These are phyloP conservation scores for Himalopsyche anomala DNA, from an alignment of 2,888 invertebrate genomes.

Conservation along the genomic window DNA sequence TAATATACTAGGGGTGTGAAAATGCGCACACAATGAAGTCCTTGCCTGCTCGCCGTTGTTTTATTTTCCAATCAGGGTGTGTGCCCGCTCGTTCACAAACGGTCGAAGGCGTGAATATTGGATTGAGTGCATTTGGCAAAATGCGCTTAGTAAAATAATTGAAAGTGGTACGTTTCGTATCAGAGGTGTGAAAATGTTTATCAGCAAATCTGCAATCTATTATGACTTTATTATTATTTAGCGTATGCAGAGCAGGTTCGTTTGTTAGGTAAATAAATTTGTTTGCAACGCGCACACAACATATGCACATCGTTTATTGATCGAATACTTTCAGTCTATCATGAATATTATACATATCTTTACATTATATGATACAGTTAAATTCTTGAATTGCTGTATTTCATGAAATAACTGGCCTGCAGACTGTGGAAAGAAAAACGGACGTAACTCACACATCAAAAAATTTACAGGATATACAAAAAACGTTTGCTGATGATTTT, in stretches of 20 bases:
- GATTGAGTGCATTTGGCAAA: slow-evolving; percentile 50
- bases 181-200: slow-evolving; percentile 45
- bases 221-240: slow-evolving; percentile 4
- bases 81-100: not conserved
- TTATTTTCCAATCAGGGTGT: slow-evolving; percentile 1
- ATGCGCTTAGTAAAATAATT: not conserved
- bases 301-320: not conserved
- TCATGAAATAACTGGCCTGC: too few relatives aligned
- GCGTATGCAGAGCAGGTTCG: not conserved
- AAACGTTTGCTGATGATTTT: too few relatives aligned
- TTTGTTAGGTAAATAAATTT: slow-evolving; percentile 12
- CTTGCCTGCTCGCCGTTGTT: not conserved
- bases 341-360: too few relatives aligned
- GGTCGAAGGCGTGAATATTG: slow-evolving; percentile 54
- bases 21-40: slow-evolving; percentile 42
- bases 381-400: too few relatives aligned
- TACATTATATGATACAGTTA: too few relatives aligned
- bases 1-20: slow-evolving; percentile 53
- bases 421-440: too few relatives aligned
- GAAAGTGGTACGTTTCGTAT: not conserved
- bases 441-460: too few relatives aligned
- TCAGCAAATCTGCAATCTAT: slow-evolving; percentile 4
- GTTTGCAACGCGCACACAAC: not conserved
- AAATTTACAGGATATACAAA: too few relatives aligned
- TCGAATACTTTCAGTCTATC: too few relatives aligned